Evolutionary conservation across 2,113 vertebrate genomes (phyloP), one percentile per base, ranked within the genome.

Genomic region (Eolophus roseicapilla): DNA sequence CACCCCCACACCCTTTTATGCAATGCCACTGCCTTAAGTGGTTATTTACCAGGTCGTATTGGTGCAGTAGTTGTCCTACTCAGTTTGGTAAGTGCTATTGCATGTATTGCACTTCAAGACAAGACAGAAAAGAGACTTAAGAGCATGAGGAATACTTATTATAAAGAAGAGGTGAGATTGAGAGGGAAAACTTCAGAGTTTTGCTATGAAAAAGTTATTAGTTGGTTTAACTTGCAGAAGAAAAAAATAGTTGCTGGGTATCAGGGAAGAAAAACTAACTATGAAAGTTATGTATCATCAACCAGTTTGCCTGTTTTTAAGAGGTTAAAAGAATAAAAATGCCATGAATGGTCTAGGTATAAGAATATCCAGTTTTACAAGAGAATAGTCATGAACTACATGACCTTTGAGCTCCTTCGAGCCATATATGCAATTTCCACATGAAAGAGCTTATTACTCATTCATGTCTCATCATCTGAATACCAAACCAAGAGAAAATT

Each of bases 381-480:
- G 50, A 84, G 2, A 64, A 3, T 33, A 78, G 57, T 76, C 47
- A 91, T 27, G 73, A 96, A 78, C 86, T 91, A 64, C 0, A 0
- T 71, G 88, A 91, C 65, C 89, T 71, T 33, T 47, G 55, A 84
- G 64, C 43, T 93, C 63, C 69, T 83, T 88, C 10, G 7, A 92
- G 81, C 55, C 55, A 79, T 14, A 86, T 19, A 78, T 37, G 75
- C 55, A 31, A 91, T 91, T 95, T 84, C 69, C 46, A 91, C 73
- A 76, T 88, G 60, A 87, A 91, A 95, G 62, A 73, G 35, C 31
- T 88, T 59, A 81, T 93, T 94, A 74, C 71, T 84, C 70, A 93
- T 63, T 92, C 85, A 68, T n/a, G 82, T 71, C 68, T 92, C 90
- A 80, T 73, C 20, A 90, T 93, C 80, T 90, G 91, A 96, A 92